phyloP scores from a whole-genome alignment of 92 coral and sea anemone species.

The Epizoanthus ramosus region DNA sequence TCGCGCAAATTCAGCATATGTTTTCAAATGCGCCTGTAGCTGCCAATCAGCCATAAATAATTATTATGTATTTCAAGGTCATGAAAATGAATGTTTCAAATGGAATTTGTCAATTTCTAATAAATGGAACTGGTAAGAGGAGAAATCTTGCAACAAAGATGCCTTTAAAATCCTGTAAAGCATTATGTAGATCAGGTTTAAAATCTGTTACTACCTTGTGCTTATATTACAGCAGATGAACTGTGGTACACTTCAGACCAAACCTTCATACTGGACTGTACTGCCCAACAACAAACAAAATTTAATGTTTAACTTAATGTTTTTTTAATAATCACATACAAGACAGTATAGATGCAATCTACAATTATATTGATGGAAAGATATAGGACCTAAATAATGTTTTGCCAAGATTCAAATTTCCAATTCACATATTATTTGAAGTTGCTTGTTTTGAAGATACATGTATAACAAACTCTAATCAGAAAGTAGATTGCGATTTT shows the following conservation, averaged over 20 bases:
- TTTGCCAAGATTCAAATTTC: no score
- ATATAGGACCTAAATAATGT: no score
- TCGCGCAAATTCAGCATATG: no score
- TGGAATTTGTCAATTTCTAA: not conserved
- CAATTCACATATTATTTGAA: no score
- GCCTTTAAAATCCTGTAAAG: not conserved
- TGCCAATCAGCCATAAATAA: not conserved
- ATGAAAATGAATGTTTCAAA: not conserved
- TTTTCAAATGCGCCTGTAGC: no score
- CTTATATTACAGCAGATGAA: not conserved
- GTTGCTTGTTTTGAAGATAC: no score
- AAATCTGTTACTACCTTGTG: constrained; percentile 33
- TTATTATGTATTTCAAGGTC: not conserved
- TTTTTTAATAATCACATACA: no score
- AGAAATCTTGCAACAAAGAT: constrained; percentile 32
- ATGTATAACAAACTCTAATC: no score
- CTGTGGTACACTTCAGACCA: not conserved
- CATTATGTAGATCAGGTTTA: constrained; percentile 10
- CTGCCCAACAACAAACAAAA: not conserved
- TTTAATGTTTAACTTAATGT: no score
- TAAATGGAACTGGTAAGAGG: constrained; percentile 11
- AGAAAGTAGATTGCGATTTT: no score
- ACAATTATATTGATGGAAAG: no score
- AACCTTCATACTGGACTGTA: not conserved
- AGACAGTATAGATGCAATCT: no score